Evolutionary conservation across 2,888 invertebrate genomes (phyloP), one percentile per base, ranked within the genome.

Genomic region (Drosophila helvetica): DNA sequence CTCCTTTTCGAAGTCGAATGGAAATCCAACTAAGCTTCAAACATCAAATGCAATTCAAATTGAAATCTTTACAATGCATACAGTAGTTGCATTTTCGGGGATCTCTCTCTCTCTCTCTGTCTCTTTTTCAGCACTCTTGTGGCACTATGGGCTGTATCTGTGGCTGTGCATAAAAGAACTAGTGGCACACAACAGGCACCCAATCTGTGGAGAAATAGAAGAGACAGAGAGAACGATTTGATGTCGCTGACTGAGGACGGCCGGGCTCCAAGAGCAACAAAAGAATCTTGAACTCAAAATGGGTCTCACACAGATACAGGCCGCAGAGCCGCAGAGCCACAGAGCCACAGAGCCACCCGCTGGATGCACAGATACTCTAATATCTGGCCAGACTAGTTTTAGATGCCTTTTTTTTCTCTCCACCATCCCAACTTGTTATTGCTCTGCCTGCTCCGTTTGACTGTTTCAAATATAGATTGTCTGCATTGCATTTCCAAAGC

Each of bases 21-120:
- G 52, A 71, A 72, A 73, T 70, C 64, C 68, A 73, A 70, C 78
- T 75, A 78, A 79, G 81, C 74, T 80, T 66, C 81, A 71, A 66
- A 76, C 81, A 81, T 78, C 79, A 76, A 78, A 76, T 72, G 79
- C 81, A 81, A 81, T 78, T 79, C 81, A 79, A 81, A 79, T 80
- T 81, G 81, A 79, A 79, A 75, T 77, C 80, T 68, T 71, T 73
- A 74, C 76, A 78, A 76, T 78, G 78, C 76, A 76, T 53, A 69
- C 68, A 68, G 66, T 62, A 65, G 66, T 42, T 54, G 71, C 59
- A 76, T 61, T 76, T 71, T 47, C 55, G 69, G 74, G 52, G 42
- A 47, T 38, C 38, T 33, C 33, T 38, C 12, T 10, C 0, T 33
- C 12, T 33, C 33, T 10, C 12, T 33, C 12, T 33, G 12, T 10